phyloP scores from a whole-genome alignment of 37 sponge, comb jelly and placozoan genomes.

The Agelas oroides region DNA sequence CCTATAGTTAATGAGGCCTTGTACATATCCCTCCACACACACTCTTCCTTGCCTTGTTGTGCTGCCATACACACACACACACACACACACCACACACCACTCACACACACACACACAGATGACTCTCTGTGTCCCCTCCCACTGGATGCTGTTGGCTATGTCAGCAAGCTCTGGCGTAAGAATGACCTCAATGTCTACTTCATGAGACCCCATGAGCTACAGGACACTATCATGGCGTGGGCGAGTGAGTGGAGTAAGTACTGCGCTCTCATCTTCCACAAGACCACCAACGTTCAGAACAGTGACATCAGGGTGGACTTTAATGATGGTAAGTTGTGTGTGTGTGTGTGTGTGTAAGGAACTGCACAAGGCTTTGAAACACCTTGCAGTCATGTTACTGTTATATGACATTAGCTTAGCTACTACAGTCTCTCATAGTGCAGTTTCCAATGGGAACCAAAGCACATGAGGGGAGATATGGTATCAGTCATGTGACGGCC shows the following conservation, averaged over 20 bases:
- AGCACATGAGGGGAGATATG: too few species aligned
- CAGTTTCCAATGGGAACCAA: too few species aligned
- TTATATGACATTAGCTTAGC: too few species aligned
- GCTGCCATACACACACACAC: too few species aligned
- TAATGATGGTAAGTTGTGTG: slow-evolving; percentile 23
- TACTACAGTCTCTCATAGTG: too few species aligned
- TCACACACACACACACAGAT: background rate
- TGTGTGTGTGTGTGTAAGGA: too few species aligned
- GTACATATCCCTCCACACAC: too few species aligned
- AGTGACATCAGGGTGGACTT: slow-evolving; percentile 69
- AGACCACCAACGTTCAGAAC: background rate
- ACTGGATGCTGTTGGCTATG: slow-evolving; percentile 54
- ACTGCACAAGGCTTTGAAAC: too few species aligned
- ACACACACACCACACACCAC: background rate
- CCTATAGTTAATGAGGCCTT: too few species aligned
- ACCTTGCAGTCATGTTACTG: too few species aligned
- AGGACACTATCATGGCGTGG: slow-evolving; percentile 45
- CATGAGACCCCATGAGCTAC: slow-evolving; percentile 38
- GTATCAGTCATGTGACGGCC: too few species aligned
- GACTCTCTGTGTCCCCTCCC: slow-evolving; percentile 45
- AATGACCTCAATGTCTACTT: slow-evolving; percentile 62
- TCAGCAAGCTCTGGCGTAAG: slow-evolving; percentile 59
- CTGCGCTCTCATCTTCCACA: slow-evolving; percentile 57
- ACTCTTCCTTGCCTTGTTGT: too few species aligned
- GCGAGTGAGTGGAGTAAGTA: slow-evolving; percentile 68